A percentile compares a stretch with the other conserved stretches of the same genome.
Conservation (phyloP, 2,888 invertebrate species). For the Ptilodon capucinus region DNA sequence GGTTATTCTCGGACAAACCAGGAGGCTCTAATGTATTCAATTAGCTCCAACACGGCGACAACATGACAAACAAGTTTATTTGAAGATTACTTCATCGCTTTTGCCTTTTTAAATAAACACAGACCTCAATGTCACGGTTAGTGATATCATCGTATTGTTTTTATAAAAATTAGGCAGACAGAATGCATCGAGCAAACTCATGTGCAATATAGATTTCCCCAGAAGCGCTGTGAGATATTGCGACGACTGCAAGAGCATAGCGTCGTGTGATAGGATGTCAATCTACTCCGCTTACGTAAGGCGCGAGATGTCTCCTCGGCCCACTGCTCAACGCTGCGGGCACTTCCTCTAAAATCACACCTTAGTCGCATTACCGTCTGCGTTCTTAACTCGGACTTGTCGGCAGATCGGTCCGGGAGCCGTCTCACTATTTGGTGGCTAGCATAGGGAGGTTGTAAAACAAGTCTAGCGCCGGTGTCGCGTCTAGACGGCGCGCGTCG, state of each 20-base stretch:
- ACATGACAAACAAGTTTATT: constrained; percentile 20
- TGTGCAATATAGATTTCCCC: too few species aligned
- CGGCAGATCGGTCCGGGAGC: constrained; percentile 51
- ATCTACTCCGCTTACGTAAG: constrained; percentile 49
- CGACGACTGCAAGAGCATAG: constrained; percentile 40
- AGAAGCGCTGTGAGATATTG: constrained; percentile 27
- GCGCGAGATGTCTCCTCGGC: constrained; percentile 28
- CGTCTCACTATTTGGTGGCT: constrained; percentile 30
- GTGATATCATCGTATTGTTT: constrained; percentile 10
- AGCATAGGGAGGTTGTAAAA: constrained; percentile 56
- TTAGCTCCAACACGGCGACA: constrained; percentile 29
- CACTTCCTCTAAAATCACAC: constrained; percentile 57
- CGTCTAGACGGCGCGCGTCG: constrained; percentile 75
- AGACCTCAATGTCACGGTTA: constrained; percentile 14
- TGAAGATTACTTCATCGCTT: constrained; percentile 30
- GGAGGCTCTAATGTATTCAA: constrained; percentile 48
- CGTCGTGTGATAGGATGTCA: constrained; percentile 48
- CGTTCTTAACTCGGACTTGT: constrained; percentile 55
- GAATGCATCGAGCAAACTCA: too few species aligned
- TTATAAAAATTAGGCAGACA: constrained; percentile 9
- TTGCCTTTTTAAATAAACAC: constrained; percentile 10
- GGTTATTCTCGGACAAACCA: constrained; percentile 24
- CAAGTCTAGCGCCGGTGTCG: constrained; percentile 67
- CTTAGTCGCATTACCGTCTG: constrained; percentile 51
- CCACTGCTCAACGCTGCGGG: constrained; percentile 39